These are phyloP conservation scores for Cryptophagus acutangulus DNA, from an alignment of 2,888 invertebrate species.

Conservation along the genomic window DNA sequence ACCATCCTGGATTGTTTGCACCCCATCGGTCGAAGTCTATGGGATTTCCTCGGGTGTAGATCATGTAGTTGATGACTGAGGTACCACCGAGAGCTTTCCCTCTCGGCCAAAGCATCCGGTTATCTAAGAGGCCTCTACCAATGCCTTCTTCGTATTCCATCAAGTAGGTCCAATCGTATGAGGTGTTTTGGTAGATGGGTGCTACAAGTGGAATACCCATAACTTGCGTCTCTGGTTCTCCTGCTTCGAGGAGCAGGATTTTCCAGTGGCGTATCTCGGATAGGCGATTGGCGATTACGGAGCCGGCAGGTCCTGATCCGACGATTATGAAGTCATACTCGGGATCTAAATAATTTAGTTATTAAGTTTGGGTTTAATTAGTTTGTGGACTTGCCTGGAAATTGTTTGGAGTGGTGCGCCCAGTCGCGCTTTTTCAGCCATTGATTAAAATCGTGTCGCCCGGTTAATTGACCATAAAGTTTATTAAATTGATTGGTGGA, in stretches of 20 bases:
- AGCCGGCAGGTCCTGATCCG: conserved; percentile 51
- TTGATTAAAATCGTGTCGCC: too few species aligned
- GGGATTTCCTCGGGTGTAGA: conserved; percentile 69
- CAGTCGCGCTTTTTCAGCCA: too few species aligned
- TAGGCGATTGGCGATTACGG: conserved; percentile 50
- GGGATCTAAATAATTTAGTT: too few species aligned
- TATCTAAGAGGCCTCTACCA: conserved; percentile 18
- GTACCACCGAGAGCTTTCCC: conserved; percentile 59
- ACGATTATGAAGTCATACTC: conserved; percentile 50
- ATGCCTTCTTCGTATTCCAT: conserved; percentile 37
- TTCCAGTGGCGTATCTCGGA: conserved; percentile 47
- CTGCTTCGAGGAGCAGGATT: conserved; percentile 38
- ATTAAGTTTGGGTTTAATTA: too few species aligned
- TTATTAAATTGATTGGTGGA: too few species aligned
- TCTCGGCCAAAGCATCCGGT: conserved; percentile 48
- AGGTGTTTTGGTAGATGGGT: conserved; percentile 42
- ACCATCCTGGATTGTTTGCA: conserved; percentile 71
- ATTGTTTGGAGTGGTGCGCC: too few species aligned
- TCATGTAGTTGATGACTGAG: conserved; percentile 61
- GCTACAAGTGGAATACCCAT: conserved; percentile 41
- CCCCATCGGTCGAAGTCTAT: conserved; percentile 66
- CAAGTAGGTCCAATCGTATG: conserved; percentile 47
- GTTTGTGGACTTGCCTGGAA: too few species aligned
- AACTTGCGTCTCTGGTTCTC: conserved; percentile 41
- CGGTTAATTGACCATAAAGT: too few species aligned